phyloP scores from a whole-genome alignment of 1,140 invertebrate genomes.

The Sesamia nonagrioides region DNA sequence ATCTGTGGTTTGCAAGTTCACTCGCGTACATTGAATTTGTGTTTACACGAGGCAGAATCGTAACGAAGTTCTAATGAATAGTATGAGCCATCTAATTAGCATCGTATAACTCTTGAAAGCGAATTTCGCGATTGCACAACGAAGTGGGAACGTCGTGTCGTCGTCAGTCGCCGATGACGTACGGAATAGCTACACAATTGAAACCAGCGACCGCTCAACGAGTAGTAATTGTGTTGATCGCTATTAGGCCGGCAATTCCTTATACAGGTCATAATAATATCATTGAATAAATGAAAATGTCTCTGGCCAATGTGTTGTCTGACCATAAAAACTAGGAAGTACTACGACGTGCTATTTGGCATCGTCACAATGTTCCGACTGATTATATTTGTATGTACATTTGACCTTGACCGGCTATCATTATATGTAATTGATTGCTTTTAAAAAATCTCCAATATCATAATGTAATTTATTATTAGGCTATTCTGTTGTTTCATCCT shows the following conservation, averaged over 20 bases:
- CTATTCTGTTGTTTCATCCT: conserved; percentile 11
- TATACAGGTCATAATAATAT: conserved; percentile 55
- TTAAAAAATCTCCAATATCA: conserved; percentile 13
- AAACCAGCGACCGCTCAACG: conserved; percentile 75
- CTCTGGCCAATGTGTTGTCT: conserved; percentile 28
- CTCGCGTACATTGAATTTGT: conserved; percentile 25
- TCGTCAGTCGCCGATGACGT: conserved; percentile 62
- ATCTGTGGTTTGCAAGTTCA: conserved; percentile 16
- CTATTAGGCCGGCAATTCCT: conserved; percentile 57
- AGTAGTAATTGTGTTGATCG: conserved; percentile 77
- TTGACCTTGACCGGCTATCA: conserved; percentile 20
- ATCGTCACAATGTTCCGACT: conserved; percentile 34
- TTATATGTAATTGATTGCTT: conserved; percentile 37
- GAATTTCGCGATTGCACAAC: conserved; percentile 24
- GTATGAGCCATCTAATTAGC: conserved; percentile 35
- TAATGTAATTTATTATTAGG: conserved; percentile 12
- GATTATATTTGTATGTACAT: conserved; percentile 5
- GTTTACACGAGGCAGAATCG: conserved; percentile 11
- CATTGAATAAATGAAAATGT: conserved; percentile 54
- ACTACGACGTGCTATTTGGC: conserved; percentile 19
- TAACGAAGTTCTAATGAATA: conserved; percentile 42
- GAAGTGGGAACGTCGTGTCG: conserved; percentile 2
- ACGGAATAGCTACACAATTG: conserved; percentile 81
- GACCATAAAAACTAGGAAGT: conserved; percentile 29
- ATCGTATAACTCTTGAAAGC: conserved; percentile 33